Base-by-base conservation (phyloP, 1,140 invertebrate species). In the Drosophila parvula region DNA sequence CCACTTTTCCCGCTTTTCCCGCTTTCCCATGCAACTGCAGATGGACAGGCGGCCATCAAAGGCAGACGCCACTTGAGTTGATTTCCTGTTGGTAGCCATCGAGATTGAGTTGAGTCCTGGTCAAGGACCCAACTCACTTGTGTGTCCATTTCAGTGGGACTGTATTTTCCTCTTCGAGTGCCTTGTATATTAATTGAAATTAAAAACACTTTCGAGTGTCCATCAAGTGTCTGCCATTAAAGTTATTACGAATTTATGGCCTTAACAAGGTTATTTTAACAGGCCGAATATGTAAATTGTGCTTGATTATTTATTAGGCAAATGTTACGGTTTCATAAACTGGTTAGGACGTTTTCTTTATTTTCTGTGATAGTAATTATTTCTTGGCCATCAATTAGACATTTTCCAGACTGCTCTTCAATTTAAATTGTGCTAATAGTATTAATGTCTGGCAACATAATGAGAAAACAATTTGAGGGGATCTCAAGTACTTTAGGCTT, bases 171-270 rank as follows among this genome's bases (percentile, higher is more conserved):
- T 32, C 22, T 16, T 73, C 67, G 67, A 73, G 65, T 57, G 68
- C 9, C 64, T 58, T 73, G 69, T 71, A 73, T 73, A 73, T 73
- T 73, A 73, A 73, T 73, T 73, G 67, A 73, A 73, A 71, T 73
- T 73, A 71, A 73, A 73, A 73, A 50, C 65, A 73, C 65, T 73
- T 71, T 73, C 44, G 36, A 73, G 69, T 71, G 67, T 30, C 67
- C 68, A 48, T 48, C 68, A 58, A 59, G 51, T 58, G 67, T 22
- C 69, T 41, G 44, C 51, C 67, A 70, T 71, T 73, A 71, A 73
- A 50, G 53, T 71, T 59, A 73, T 71, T 36, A 36, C n/a, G 30
- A 43, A 41, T 69, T 47, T 69, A 57, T 69, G 50, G 18, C 34
- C 38, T 1, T 16, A 56, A 32, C 41, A 27, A 22, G 28, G 41